A percentile compares a stretch with the other conserved stretches of the same genome.
Evolutionary conservation across 2,113 vertebrate genomes (phyloP).

Genomic region (Natator depressus): DNA sequence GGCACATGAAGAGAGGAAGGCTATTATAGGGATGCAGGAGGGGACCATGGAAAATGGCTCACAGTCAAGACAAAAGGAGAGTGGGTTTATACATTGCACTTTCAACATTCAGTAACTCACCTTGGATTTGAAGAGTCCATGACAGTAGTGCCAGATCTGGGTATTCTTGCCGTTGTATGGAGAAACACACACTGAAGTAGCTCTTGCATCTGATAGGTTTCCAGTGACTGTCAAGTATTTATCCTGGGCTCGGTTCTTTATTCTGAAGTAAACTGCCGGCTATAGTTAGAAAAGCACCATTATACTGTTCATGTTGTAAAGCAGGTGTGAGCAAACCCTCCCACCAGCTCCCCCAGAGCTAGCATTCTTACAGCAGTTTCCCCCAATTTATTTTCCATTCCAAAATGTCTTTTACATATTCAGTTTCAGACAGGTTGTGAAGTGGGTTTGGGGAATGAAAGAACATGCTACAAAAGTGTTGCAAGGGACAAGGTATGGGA

Average conservation of each 20-base stretch:
- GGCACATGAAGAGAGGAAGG: not conserved
- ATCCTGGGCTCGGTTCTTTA: constrained; percentile 79
- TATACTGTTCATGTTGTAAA: not conserved
- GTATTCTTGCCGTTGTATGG: constrained; percentile 64
- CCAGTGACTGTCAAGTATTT: constrained; percentile 79
- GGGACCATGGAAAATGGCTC: not conserved
- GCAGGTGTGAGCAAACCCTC: accelerated
- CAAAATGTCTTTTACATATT: accelerated
- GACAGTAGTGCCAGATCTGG: constrained; percentile 85
- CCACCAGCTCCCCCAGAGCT: not conserved
- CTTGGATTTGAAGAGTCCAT: constrained; percentile 85
- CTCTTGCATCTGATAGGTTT: constrained; percentile 63
- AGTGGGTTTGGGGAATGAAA: not conserved
- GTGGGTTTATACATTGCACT: not conserved
- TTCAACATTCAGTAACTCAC: constrained; percentile 51
- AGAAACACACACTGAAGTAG: constrained; percentile 72
- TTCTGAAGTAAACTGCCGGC: constrained; percentile 81
- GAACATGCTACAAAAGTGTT: accelerated
- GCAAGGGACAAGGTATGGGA: not conserved
- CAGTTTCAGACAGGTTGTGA: not conserved
- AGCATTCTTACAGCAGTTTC: not conserved
- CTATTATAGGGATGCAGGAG: not conserved
- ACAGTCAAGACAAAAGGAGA: not conserved
- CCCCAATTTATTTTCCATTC: accelerated
- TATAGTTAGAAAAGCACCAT: constrained; percentile 9